Base-by-base conservation (phyloP, 1,140 invertebrate genomes). In the Cyclargus thomasi region DNA sequence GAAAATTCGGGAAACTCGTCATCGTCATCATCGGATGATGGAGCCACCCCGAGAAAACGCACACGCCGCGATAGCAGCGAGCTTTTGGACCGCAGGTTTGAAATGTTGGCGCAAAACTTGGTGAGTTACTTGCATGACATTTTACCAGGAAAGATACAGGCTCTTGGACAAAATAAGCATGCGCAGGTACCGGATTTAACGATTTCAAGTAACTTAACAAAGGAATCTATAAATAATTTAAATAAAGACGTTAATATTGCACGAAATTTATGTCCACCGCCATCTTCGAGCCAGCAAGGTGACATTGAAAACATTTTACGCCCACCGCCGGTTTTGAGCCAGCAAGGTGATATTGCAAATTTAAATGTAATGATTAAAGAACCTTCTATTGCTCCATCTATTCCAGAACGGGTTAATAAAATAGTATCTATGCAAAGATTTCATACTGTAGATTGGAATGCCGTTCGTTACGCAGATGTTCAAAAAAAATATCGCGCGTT, bases 401-500 rank as follows among this genome's bases (percentile, higher is more conserved):
- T 36, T 16, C 65, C 53, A 1, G 53, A 66, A n/a, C 65, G 69
- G 8, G 62, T 70, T 3, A 62, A 55, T 53, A 64, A 59, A 18
- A 53, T 67, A n/a, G 22, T 29, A 17, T 20, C 14, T 14, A 39
- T 67, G 65, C 65, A 67, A 29, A 63, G 62, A 39, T 70, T 70
- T 64, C 20, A 70, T 22, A 29, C 36, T 1, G n/a, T 39, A 1
- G 70, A 74, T 39, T 70, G 70, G 74, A 74, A 76, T 64, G 36
- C 70, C 8, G 66, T 75, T 18, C 73, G 74, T 17, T 75, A 73
- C 62, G 47, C 68, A 6, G 73, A 75, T 10, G 62, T 62, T 18
- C 70, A 74, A 36, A 74, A 76, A 36, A 76, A 72, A 36, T 72
- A 74, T 53, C 17, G 55, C 1, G 73, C 72, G 2, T 67, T 21